Conservation (phyloP, 2,888 invertebrate genomes). For the Meliscaeva auricollis region DNA sequence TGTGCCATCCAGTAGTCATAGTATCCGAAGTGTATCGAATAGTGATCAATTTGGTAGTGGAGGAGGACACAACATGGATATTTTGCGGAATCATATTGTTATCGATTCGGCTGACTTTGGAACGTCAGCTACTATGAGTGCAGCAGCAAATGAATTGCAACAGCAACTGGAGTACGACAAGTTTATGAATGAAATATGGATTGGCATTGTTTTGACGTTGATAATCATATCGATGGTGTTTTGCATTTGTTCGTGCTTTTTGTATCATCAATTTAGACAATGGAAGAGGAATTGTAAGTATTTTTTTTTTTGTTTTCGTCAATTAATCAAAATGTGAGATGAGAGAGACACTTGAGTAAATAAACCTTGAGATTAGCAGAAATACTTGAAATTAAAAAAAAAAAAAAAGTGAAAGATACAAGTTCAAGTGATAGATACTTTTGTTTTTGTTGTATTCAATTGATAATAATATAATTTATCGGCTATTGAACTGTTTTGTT, state of each 20-base stretch:
- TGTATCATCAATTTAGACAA: slow-evolving; percentile 87
- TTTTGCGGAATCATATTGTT: slow-evolving; percentile 80
- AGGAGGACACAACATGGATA: too few species aligned
- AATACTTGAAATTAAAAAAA: not conserved
- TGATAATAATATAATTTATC: slow-evolving; percentile 20
- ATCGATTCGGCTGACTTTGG: slow-evolving; percentile 80
- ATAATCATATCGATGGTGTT: slow-evolving; percentile 87
- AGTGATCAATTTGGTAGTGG: slow-evolving; percentile 27
- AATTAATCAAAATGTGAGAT: slow-evolving; percentile 2
- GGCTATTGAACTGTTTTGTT: slow-evolving; percentile 45
- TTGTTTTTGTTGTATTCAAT: slow-evolving; percentile 1
- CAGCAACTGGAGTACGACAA: slow-evolving; percentile 85
- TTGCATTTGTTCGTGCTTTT: slow-evolving; percentile 87
- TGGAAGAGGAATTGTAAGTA: slow-evolving; percentile 87
- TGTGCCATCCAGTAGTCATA: slow-evolving; percentile 54
- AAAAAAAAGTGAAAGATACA: slow-evolving; percentile 11
- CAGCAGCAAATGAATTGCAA: slow-evolving; percentile 78
- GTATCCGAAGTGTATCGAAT: slow-evolving; percentile 67
- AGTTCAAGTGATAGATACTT: slow-evolving; percentile 51
- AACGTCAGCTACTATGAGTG: slow-evolving; percentile 77
- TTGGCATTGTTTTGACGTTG: slow-evolving; percentile 86
- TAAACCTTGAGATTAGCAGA: not conserved
- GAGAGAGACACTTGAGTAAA: slow-evolving; percentile 20
- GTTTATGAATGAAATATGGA: slow-evolving; percentile 87
- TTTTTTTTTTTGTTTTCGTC: not conserved